Evolutionary conservation across 2,113 vertebrate species (phyloP).

Genomic region (Neogale vison): DNA sequence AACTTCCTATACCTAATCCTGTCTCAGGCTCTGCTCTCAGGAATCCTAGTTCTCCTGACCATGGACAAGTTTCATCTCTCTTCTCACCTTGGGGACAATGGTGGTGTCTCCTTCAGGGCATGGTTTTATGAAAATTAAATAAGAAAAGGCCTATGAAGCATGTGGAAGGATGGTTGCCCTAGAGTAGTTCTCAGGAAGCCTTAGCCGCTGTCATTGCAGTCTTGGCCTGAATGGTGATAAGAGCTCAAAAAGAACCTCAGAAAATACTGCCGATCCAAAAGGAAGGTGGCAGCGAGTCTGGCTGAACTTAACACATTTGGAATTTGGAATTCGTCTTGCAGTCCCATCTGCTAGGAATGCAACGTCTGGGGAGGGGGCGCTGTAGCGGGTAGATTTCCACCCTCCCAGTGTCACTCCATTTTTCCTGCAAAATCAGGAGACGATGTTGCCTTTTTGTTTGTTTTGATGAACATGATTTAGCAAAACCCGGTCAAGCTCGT

Average conservation of each 20-base stretch:
- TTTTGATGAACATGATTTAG: background rate
- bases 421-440: background rate
- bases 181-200: background rate
- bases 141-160: background rate
- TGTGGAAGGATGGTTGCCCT: background rate
- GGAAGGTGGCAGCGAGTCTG: background rate
- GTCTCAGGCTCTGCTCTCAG: background rate
- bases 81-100: background rate
- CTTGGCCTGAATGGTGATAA: background rate
- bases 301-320: too few species aligned
- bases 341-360: background rate
- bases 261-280: background rate
- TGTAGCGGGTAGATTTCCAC: background rate
- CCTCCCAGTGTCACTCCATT: background rate
- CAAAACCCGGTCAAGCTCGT: background rate
- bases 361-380: rapidly evolving
- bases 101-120: background rate
- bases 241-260: background rate
- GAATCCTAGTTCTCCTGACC: background rate
- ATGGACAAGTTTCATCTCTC: background rate
- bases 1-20: background rate
- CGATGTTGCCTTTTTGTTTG: background rate
- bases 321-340: rapidly evolving
- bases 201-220: background rate
- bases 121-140: background rate